Base-by-base conservation (phyloP, 1,140 invertebrate genomes). In the Contarinia nasturtii region DNA sequence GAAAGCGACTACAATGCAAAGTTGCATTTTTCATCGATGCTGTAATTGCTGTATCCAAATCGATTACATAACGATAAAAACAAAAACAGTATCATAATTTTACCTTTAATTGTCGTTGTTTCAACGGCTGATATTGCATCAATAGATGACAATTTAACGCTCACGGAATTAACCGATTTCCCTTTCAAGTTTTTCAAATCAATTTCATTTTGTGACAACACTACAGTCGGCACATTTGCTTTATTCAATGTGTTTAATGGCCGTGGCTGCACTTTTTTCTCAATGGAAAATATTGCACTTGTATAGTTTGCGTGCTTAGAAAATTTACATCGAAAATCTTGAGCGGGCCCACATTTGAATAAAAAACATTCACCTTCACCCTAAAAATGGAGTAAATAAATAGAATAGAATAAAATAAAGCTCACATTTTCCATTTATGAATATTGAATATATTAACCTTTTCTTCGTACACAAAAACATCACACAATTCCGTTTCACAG, bases 301-400 rank as follows among this genome's bases (percentile, higher is more conserved):
- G 82, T 87, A 63, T 91, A 94, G 63, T 86, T 86, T 10, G 74
- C 73, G 62, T 94, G 88, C 37, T 74, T 72, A 1, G 86, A 90
- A 57, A 94, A 94, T 69, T 89, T 88, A 67, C 89, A 94, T 55
- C 85, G 83, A 63, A 91, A 91, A 60, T 90, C 82, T 57, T 86
- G 80, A 0, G 82, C 76, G 18, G 82, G 74, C 1, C 88, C 88
- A 64, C 89, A 94, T 63, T 89, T 79, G 63, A 94, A 94, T 21
- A 93, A 67, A 59, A 92, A 94, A 63, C 89, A 94, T 56, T 84
- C 87, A 48, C 85, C 84, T 3, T 79, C 76, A 53, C 74, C 82
- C 85, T 89, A 56, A 45, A 41, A 41, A 18, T n/a, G 3, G 12
- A 38, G 3, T 38, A 14, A 38, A 38, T 38, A 14, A 27, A 27